Evolutionary conservation across 2,113 vertebrate genomes (phyloP).

Genomic region (Anas platyrhynchos): DNA sequence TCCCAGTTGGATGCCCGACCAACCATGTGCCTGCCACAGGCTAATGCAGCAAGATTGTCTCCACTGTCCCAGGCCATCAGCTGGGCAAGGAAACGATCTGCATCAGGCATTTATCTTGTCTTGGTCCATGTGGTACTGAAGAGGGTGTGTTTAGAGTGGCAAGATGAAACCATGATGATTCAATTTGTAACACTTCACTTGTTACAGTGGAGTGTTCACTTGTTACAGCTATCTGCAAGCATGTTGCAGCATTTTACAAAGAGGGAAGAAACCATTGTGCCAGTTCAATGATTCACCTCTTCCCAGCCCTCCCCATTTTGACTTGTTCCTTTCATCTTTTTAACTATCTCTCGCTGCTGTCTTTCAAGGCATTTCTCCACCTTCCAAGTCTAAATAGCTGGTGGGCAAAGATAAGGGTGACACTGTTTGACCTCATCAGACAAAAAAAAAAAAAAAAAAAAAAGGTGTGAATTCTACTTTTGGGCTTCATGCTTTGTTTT

Average conservation of each 20-base stretch:
- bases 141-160: neutral
- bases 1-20: neutral
- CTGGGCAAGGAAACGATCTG: neutral
- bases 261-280: neutral
- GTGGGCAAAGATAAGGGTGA: neutral
- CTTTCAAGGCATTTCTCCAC: neutral
- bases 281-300: neutral
- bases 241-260: neutral
- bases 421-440: neutral
- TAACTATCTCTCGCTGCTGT: neutral
- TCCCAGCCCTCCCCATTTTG: neutral
- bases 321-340: neutral
- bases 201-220: neutral
- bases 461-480: neutral
- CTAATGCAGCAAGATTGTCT: neutral
- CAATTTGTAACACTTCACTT: rapidly evolving
- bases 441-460: no score
- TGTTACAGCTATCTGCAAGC: neutral
- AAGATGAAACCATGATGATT: neutral
- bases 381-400: neutral
- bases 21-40: neutral
- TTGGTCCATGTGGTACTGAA: neutral
- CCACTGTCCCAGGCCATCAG: neutral
- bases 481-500: no score
- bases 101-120: neutral